Evolutionary conservation across 2,797 vertebrate species (phyloP), one percentile per base, ranked within the genome.

Genomic region (Anniella stebbinsi): DNA sequence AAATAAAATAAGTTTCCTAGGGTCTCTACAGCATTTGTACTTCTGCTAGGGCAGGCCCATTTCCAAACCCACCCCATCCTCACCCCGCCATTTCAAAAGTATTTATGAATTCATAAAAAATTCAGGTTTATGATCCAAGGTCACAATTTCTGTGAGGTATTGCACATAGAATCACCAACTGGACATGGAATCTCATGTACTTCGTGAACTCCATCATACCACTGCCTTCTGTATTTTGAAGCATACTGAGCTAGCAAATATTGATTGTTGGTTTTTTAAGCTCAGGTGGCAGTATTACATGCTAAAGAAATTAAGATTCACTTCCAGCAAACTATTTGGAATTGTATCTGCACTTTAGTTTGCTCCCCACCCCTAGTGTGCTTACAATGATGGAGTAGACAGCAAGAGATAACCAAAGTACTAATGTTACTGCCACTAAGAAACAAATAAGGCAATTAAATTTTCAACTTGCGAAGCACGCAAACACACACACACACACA

Each of bases 391-490:
- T 93, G 82, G 89, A 92, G 30, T 92, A 94, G 91, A 89, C 70
- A 90, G 87, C 60, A 91, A 91, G 89, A 92, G 90, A 94, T 92
- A 93, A 94, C 93, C 94, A 36, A 95, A 91, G 86, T 90, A 88
- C 80, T 87, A 93, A 95, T 89, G 92, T 89, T 92, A 91, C 92
- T 95, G 90, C 89, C 87, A 90, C 82, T 81, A 75, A 87, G 93
- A 93, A 95, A 92, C 75, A 93, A 94, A 93, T 89, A 95, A 95
- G 94, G 87, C 89, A 95, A 94, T 95, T 91, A 95, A 94, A 94
- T 91, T 80, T 83, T 82, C 80, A 76, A 45, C 76, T 83, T 69
- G 28, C 9, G 15, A 82, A 82, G 25, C 66, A 72, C 21, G 48
- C 73, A 73, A 12, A 33, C 75, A 54, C 41, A 54, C 28, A 57